Evolutionary conservation across 2,888 invertebrate genomes (phyloP).

Genomic region (Suillia variegata): DNA sequence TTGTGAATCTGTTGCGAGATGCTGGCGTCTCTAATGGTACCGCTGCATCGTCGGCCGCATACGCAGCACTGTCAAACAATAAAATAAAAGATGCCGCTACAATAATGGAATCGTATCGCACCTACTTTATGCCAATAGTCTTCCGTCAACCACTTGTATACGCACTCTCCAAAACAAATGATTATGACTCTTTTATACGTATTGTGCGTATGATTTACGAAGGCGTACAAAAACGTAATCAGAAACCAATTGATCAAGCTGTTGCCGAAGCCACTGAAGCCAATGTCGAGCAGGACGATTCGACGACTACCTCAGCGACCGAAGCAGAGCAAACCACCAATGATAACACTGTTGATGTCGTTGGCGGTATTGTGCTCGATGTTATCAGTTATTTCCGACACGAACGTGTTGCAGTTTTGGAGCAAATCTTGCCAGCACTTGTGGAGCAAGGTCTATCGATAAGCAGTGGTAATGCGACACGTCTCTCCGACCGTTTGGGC

Average conservation of each 20-base stretch:
- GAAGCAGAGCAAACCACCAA: conserved; percentile 52
- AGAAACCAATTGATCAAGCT: too few species aligned
- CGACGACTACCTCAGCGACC: conserved; percentile 43
- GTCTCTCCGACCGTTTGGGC: conserved; percentile 69
- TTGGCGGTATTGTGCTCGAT: conserved; percentile 67
- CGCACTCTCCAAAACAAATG: conserved; percentile 67
- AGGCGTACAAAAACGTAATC: conserved; percentile 49
- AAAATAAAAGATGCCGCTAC: conserved; percentile 69
- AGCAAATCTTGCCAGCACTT: conserved; percentile 64
- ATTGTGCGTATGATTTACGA: conserved; percentile 66
- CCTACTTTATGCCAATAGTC: conserved; percentile 66
- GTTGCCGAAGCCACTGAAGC: conserved; percentile 43
- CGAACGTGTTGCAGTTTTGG: conserved; percentile 61
- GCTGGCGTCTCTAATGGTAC: conserved; percentile 66
- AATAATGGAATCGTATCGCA: conserved; percentile 67
- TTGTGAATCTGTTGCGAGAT: conserved; percentile 68
- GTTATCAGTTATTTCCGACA: conserved; percentile 61
- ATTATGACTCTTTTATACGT: conserved; percentile 68
- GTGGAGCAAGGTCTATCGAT: conserved; percentile 72
- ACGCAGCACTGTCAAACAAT: conserved; percentile 65
- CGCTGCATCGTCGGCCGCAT: conserved; percentile 68
- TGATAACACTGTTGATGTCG: conserved; percentile 49
- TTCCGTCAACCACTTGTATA: conserved; percentile 66
- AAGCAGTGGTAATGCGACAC: conserved; percentile 67
- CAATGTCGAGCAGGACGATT: conserved; percentile 47